These are phyloP conservation scores for Caretta caretta DNA, from an alignment of 2,113 vertebrate species.

Conservation along the genomic window DNA sequence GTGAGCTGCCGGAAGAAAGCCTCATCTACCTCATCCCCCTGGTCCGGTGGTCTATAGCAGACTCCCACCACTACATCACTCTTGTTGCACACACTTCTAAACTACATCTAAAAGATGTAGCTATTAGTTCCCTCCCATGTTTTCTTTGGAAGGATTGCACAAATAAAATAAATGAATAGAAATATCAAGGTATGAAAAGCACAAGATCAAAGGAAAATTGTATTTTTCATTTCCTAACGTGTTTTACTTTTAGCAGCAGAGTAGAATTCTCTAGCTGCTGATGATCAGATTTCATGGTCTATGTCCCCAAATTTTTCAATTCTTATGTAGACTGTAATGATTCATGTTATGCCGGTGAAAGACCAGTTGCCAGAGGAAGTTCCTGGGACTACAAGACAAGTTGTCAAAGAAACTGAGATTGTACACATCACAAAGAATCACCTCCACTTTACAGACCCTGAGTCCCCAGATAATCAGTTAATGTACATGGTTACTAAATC, in stretches of 20 bases:
- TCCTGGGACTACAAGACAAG: constrained; percentile 67
- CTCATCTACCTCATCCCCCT: too few relatives aligned
- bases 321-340: constrained; percentile 73
- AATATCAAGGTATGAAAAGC: not conserved
- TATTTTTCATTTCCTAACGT: not conserved
- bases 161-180: constrained; percentile 1
- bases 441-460: constrained; percentile 80
- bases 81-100: too few relatives aligned
- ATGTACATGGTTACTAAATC: constrained; percentile 76
- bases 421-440: constrained; percentile 77
- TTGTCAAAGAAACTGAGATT: constrained; percentile 84
- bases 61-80: too few relatives aligned
- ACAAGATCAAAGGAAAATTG: not conserved
- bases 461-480: constrained; percentile 80
- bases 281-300: not conserved
- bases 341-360: constrained; percentile 79
- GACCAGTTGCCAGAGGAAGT: constrained; percentile 82
- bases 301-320: not conserved
- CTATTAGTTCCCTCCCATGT: not conserved
- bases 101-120: too few relatives aligned
- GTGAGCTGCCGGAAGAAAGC: too few relatives aligned
- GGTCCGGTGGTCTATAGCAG: too few relatives aligned
- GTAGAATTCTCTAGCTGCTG: not conserved
- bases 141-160: not conserved
- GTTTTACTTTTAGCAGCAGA: not conserved